phyloP scores from a whole-genome alignment of 2,797 vertebrate species.

The Enteromius mattozi region DNA sequence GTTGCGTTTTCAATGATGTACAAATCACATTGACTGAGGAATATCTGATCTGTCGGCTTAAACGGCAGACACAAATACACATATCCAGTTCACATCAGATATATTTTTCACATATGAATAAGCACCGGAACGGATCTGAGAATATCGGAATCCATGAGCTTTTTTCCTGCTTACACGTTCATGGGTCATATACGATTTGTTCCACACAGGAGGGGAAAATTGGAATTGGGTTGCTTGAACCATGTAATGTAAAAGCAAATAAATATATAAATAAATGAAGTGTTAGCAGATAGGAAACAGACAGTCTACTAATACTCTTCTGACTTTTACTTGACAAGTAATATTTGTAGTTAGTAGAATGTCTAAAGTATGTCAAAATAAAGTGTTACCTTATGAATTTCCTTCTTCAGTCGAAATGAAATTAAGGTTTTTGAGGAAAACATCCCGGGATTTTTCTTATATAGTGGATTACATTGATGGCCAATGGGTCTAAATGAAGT shows the following conservation, averaged over 20 bases:
- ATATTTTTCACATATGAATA: neutral
- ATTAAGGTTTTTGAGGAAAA: too few relatives aligned
- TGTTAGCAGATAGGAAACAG: neutral
- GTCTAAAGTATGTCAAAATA: neutral
- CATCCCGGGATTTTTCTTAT: too few relatives aligned
- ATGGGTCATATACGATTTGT: neutral
- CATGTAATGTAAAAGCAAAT: neutral
- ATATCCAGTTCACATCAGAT: neutral
- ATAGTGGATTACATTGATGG: too few relatives aligned
- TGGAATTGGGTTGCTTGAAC: neutral
- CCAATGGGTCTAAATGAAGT: too few relatives aligned
- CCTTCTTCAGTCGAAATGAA: neutral
- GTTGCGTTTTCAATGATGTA: neutral
- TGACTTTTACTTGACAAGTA: neutral
- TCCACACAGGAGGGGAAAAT: neutral
- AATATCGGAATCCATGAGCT: neutral
- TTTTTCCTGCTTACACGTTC: neutral
- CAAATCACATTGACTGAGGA: neutral
- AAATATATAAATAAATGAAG: neutral
- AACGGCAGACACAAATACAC: neutral
- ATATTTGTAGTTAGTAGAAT: neutral
- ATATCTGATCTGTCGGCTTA: neutral
- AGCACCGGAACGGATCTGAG: neutral
- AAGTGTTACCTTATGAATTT: neutral
- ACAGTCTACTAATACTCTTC: neutral